Base-by-base conservation (phyloP, 2,888 invertebrate genomes). In the Nomada flava region DNA sequence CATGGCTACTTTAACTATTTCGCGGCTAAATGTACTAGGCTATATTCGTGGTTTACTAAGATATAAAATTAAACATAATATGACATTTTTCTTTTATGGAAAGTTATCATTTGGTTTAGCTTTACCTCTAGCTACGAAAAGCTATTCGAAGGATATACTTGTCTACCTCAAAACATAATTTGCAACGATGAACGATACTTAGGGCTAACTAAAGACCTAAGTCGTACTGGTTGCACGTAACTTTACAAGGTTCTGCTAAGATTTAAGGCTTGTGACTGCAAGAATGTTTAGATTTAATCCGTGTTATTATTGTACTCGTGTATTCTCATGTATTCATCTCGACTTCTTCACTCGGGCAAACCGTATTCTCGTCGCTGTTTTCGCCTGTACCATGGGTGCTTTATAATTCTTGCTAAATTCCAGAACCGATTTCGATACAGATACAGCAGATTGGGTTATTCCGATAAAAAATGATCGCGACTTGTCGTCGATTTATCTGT, bases 121-220 rank as follows among this genome's bases (percentile, higher is more conserved):
- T 89, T 92, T 92, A 92, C 90, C 91, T 88, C 85, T 91, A 90
- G 92, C 92, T 93, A 87, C 89, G 83, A 90, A 91, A 91, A 86
- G 93, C 92, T 92, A 92, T 91, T 91, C 91, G 92, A 92, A 93
- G 91, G 92, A 93, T 93, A 93, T 92, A 93, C 93, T 92, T 90
- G 91, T 93, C 93, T 93, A 93, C 93, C 93, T 93, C 93, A 93
- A 90, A 91, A 90, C 87, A 89, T 92, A 91, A 92, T 91, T 90
- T 90, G 91, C 91, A 92, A 92, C 91, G 87, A 87, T 82, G 83
- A 86, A 86, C 85, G 89, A 88, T 87, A 87, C 83, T 81, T 79
- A 79, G 83, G 79, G 79, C 72, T 64, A 71, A 42, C 62, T 55
- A 55, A 67, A 70, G 55, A 72, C 74, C 86, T 74, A 76, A 88